Evolutionary conservation across 1,140 invertebrate genomes (phyloP), one percentile per base, ranked within the genome.

Genomic region (Frieseomelitta varia): DNA sequence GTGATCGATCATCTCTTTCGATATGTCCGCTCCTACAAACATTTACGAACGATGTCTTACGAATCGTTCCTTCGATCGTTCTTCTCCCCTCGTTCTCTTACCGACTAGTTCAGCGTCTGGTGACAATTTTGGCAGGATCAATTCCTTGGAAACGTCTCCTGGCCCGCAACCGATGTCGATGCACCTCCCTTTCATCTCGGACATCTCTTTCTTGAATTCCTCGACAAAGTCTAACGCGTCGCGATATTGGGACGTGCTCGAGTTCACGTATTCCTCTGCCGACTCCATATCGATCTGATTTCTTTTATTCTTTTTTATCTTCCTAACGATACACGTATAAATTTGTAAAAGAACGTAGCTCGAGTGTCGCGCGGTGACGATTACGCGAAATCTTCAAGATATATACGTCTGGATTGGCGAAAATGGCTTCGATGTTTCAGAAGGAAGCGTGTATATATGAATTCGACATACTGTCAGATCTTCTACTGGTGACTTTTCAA

Each of bases 131-230:
- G 96, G 96, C 71, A 96, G 92, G 17, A 98, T 93, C n/a, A 97
- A 92, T 39, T 96, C 95, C 21, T 95, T 95, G 0, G 97, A 97
- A 12, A 98, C 96, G 87, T 96, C 95, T 0, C 97, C 97, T 27
- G 97, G 96, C 0, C 97, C 98, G 76, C 97, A 97, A 1, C 98
- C 98, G 24, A 98, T 95, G 90, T 98, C 98, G 80, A 98, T 93
- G n/a, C 93, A 94, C 76, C 67, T 90, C 0, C 94, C 94, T 21
- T 87, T 71, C 92, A 95, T 94, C 12, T 90, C 79, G 1, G 78
- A 77, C 2, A 97, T 93, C 67, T 94, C 95, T 55, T 96, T 95
- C 8, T 93, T 93, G 90, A 96, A 97, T 90, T 97, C 96, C 55
- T 97, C 95, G 34, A 98, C 92, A 2, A 97, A 95, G 55, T 96